Evolutionary conservation across 2,113 vertebrate genomes (phyloP).

Genomic region (Vidua macroura): DNA sequence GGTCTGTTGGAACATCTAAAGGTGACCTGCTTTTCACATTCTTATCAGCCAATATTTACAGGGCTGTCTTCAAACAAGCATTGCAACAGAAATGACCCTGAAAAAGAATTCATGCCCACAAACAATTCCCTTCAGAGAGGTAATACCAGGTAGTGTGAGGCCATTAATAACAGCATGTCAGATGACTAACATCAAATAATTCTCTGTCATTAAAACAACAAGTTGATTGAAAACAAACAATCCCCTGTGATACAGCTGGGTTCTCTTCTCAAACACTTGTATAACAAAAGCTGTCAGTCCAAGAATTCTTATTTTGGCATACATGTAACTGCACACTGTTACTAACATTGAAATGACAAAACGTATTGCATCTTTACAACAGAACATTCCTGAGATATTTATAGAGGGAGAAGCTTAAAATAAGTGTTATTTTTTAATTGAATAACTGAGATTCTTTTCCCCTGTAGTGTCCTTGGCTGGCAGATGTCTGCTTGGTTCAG

Average conservation of each 20-base stretch:
- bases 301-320: background rate
- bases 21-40: background rate
- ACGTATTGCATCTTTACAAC: background rate
- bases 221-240: background rate
- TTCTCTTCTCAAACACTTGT: background rate
- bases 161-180: background rate
- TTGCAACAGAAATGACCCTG: background rate
- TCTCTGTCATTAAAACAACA: background rate
- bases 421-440: background rate
- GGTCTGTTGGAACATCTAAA: background rate
- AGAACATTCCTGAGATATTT: background rate
- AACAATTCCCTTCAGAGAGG: background rate
- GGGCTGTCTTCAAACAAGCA: background rate
- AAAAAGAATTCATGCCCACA: background rate
- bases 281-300: background rate
- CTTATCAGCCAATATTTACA: background rate
- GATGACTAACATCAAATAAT: background rate
- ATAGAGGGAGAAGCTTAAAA: background rate
- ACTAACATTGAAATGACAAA: background rate
- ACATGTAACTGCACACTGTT: background rate
- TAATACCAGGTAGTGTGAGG: rapidly evolving
- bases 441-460: conserved; percentile 41
- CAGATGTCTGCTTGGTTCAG: conserved; percentile 90
- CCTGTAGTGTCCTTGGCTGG: conserved; percentile 77
- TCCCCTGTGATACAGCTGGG: background rate